Percentiles rank a stretch among this genome's conserved stretches.
phyloP scores from a whole-genome alignment of 2,797 vertebrate species.

The Meriones psammophilus region DNA sequence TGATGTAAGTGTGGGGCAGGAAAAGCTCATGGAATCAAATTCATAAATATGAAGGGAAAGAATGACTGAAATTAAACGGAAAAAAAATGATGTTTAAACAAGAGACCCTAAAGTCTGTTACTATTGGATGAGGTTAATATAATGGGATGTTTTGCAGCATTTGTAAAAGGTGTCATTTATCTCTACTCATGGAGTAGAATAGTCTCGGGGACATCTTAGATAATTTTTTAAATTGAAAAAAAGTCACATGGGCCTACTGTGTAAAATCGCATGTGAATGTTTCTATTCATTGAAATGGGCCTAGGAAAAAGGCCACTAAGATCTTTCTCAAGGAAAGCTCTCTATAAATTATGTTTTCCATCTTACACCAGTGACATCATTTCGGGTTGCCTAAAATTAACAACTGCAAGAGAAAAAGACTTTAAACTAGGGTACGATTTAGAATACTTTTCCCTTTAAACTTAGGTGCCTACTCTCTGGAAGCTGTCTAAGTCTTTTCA shows the following conservation, averaged over 20 bases:
- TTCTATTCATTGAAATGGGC: neutral
- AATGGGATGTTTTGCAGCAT: neutral
- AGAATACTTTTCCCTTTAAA: neutral
- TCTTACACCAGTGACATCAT: neutral
- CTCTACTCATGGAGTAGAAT: neutral
- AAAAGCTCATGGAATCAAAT: conserved; percentile 10
- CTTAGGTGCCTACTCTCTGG: neutral
- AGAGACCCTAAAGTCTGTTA: neutral
- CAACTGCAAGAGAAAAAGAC: neutral
- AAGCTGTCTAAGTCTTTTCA: neutral
- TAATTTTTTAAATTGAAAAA: neutral
- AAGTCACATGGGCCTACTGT: neutral
- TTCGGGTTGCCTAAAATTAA: neutral
- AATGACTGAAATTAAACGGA: neutral
- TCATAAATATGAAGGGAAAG: neutral
- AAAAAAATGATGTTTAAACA: neutral
- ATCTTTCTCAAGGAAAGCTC: neutral
- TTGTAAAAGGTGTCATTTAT: neutral
- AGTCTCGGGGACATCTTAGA: neutral
- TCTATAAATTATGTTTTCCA: conserved; percentile 1
- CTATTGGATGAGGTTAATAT: neutral
- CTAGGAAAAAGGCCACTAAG: neutral
- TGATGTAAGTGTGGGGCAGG: neutral
- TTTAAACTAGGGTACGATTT: neutral
- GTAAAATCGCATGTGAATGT: neutral